These are phyloP conservation scores for Cheilosia scutellata DNA, from an alignment of 2,888 invertebrate genomes.

Conservation along the genomic window DNA sequence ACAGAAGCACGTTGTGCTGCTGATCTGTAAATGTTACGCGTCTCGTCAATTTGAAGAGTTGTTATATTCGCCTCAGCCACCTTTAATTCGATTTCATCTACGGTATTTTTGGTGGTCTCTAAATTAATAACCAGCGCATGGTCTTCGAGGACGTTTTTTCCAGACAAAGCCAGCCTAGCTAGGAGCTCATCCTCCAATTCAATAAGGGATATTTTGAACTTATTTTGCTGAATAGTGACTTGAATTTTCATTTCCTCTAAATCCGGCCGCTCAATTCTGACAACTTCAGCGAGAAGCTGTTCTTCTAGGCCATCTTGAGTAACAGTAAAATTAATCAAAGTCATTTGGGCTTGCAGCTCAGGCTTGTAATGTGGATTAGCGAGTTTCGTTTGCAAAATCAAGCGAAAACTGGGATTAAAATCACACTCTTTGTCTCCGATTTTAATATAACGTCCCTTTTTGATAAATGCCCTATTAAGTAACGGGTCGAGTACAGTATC, in stretches of 20 bases:
- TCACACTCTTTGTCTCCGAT: slow-evolving; percentile 98
- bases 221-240: slow-evolving; percentile 96
- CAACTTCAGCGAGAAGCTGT: slow-evolving; percentile 96
- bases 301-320: slow-evolving; percentile 98
- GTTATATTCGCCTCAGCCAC: slow-evolving; percentile 95
- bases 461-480: slow-evolving; percentile 94
- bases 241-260: slow-evolving; percentile 93
- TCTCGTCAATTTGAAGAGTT: slow-evolving; percentile 94
- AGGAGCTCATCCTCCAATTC: slow-evolving; percentile 95
- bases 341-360: slow-evolving; percentile 98
- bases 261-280: slow-evolving; percentile 96
- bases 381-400: slow-evolving; percentile 96
- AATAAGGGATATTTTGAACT: slow-evolving; percentile 96
- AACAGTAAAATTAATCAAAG: slow-evolving; percentile 97
- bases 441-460: slow-evolving; percentile 91
- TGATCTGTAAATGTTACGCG: slow-evolving; percentile 93
- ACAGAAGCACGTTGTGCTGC: slow-evolving; percentile 95
- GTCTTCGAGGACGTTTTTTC: slow-evolving; percentile 96
- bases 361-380: slow-evolving; percentile 99
- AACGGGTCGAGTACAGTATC: slow-evolving; percentile 97
- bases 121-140: slow-evolving; percentile 95
- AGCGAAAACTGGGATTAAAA: slow-evolving; percentile 91
- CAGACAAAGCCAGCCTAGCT: slow-evolving; percentile 94
- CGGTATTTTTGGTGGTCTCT: slow-evolving; percentile 96
- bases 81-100: slow-evolving; percentile 94